Conservation (phyloP, 2,888 invertebrate species). For the Theretra japonica region DNA sequence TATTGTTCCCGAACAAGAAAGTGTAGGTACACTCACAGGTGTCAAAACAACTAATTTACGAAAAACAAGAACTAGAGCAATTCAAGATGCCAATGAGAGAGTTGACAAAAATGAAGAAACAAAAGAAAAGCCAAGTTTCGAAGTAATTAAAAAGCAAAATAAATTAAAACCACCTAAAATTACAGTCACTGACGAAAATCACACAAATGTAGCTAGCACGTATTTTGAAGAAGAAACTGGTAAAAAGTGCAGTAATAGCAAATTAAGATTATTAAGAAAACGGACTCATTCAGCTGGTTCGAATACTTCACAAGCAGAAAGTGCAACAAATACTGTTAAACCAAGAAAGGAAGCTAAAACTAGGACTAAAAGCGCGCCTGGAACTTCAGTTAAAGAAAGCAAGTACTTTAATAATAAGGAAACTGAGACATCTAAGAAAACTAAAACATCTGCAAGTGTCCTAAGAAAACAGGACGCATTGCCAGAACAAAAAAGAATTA, state of each 20-base stretch:
- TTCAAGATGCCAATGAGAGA: slow-evolving; percentile 13
- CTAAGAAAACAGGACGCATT: slow-evolving; percentile 44
- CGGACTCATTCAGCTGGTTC: slow-evolving; percentile 52
- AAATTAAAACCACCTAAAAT: slow-evolving; percentile 54
- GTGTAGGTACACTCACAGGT: too few species aligned
- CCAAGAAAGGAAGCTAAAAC: slow-evolving; percentile 35
- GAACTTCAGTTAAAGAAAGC: slow-evolving; percentile 56
- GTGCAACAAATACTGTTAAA: slow-evolving; percentile 21
- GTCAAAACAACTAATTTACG: slow-evolving; percentile 31
- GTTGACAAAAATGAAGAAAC: slow-evolving; percentile 30
- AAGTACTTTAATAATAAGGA: slow-evolving; percentile 63
- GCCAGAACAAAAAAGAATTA: slow-evolving; percentile 67
- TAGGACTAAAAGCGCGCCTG: slow-evolving; percentile 68
- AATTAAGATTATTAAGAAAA: slow-evolving; percentile 46
- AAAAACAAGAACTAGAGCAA: slow-evolving; percentile 40
- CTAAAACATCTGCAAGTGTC: slow-evolving; percentile 42
- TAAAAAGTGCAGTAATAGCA: slow-evolving; percentile 31
- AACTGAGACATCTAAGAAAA: slow-evolving; percentile 39
- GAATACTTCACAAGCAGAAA: slow-evolving; percentile 21
- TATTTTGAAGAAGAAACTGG: slow-evolving; percentile 57
- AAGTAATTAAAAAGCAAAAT: slow-evolving; percentile 30
- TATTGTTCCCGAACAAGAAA: slow-evolving; percentile 10
- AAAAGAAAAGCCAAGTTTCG: not conserved
- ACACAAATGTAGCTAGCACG: slow-evolving; percentile 57
- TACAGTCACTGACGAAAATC: slow-evolving; percentile 53